Percentiles rank a stretch among this genome's conserved stretches.
Evolutionary conservation across 2,888 invertebrate genomes (phyloP).

Genomic region (Theretra japonica): DNA sequence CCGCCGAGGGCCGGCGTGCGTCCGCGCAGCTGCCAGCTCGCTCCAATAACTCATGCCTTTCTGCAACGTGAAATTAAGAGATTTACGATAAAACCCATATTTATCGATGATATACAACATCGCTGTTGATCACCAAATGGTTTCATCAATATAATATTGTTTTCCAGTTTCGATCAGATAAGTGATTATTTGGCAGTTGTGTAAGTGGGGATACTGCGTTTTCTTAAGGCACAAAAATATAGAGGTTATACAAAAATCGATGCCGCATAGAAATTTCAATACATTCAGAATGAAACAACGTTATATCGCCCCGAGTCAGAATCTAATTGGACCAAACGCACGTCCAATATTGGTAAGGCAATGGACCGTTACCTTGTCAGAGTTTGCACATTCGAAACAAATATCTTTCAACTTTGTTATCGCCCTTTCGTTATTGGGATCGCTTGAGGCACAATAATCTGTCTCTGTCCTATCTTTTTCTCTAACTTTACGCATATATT

Average conservation of each 20-base stretch:
- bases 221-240: background rate
- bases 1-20: constrained; percentile 46
- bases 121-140: background rate
- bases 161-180: background rate
- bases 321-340: background rate
- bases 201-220: too few species aligned
- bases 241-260: background rate
- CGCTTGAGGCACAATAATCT: too few species aligned
- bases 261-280: background rate
- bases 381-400: background rate
- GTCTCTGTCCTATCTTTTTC: too few species aligned
- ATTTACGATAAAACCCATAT: constrained; percentile 16
- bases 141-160: background rate
- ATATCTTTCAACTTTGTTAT: too few species aligned
- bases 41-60: constrained; percentile 31
- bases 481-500: too few species aligned
- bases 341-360: background rate
- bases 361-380: background rate
- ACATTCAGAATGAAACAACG: constrained; percentile 3
- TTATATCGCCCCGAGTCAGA: background rate
- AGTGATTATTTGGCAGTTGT: too few species aligned
- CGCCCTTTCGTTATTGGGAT: too few species aligned
- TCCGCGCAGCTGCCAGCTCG: constrained; percentile 59
- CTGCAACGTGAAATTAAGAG: constrained; percentile 16
- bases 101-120: constrained; percentile 13